Evolutionary conservation across 2,113 vertebrate species (phyloP), one percentile per base, ranked within the genome.

Genomic region (Cyprinus carpio): DNA sequence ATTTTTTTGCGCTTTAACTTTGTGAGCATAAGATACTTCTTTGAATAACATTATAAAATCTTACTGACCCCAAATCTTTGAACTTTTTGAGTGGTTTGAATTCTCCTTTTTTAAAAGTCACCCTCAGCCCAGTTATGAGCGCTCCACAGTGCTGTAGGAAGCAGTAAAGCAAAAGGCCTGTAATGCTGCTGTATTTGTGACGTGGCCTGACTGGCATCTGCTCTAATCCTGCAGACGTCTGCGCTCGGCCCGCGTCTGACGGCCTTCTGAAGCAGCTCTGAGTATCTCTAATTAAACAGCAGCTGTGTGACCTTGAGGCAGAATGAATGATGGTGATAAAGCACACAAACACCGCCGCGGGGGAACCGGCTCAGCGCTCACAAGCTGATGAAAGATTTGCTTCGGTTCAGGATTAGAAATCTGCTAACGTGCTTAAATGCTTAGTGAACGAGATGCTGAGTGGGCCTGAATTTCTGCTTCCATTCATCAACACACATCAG

Each of bases 381-480:
- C 46, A 75, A 75, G 40, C 37, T 18, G 34, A 79, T 37, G 54
- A 79, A 34, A 60, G 75, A 78, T n/a, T 58, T 8, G 58, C 58
- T 46, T 43, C n/a, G 46, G 34, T 80, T 80, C 31, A 4, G 34
- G 77, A 43, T 80, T 80, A 64, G 12, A 40, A 79, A 79, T 62
- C 76, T 79, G 76, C 54, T 79, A 79, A 60, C 34, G 27, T 43
- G 78, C 78, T 81, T 46, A 62, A 79, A 62, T 62, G 77, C 51
- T 60, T 23, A 62, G 76, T 25, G 54, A 62, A 58, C 12, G 78
- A 64, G 9, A 0, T 27, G 78, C 13, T 46, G 71, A 74, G 71
- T 25, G 40, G 23, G 37, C 71, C 71, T 43, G 71, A 6, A 25
- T 46, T 43, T 25, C 20, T 72, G 31, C 56, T 23, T 64, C 6